Conservation (phyloP, 2,797 vertebrate species). For the Hipposideros larvatus region DNA sequence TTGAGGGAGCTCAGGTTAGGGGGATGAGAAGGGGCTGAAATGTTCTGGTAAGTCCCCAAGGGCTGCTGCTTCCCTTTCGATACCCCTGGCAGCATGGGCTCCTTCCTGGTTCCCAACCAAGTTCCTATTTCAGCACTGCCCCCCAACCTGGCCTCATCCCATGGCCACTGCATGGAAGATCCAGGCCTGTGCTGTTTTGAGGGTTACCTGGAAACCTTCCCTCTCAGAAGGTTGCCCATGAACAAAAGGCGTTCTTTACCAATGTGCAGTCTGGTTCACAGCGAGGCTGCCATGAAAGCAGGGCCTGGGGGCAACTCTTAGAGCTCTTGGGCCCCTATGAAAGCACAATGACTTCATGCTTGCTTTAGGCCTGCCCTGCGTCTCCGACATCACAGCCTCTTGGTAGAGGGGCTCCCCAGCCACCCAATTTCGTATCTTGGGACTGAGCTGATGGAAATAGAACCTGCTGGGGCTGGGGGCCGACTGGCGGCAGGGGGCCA, state of each 20-base stretch:
- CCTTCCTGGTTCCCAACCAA: neutral
- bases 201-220: neutral
- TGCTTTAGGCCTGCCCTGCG: neutral
- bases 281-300: neutral
- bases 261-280: neutral
- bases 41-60: neutral
- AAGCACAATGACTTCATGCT: neutral
- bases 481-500: neutral
- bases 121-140: neutral
- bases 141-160: neutral
- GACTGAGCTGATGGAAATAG: neutral
- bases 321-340: neutral
- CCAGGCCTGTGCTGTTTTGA: neutral
- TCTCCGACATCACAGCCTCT: neutral
- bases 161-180: neutral
- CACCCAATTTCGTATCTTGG: neutral
- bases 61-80: neutral
- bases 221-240: neutral
- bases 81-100: neutral
- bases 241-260: neutral
- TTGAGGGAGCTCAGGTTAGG: slow-evolving; percentile 32
- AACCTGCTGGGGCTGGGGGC: neutral
- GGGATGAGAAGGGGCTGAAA: neutral
- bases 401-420: neutral
- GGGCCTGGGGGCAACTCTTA: neutral